Evolutionary conservation across 2,888 invertebrate genomes (phyloP), one percentile per base, ranked within the genome.

Genomic region (Nipponacmea schrenckii): DNA sequence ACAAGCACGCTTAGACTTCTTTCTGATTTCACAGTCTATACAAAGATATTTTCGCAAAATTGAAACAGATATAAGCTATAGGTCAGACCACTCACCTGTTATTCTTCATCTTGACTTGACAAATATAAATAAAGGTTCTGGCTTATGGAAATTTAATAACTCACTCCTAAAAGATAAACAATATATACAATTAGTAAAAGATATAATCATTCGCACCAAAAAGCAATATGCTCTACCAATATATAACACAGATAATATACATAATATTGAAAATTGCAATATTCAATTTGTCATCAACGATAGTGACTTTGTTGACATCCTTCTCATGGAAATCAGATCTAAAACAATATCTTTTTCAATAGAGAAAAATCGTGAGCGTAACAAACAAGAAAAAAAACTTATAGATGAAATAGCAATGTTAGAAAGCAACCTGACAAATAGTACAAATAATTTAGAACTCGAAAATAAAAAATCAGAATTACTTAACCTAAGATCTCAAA

Each of bases 101-200:
- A 20, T 56, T 17, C 15, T 56, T 2, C n/a, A 56, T 7, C 17
- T 67, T 15, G 56, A 56, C 39, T n/a, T 69, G 14, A 64, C 64
- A 44, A 44, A 64, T 8, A 46, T 68, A 56, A 31, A 56, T 20
- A 72, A 62, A 44, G 72, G 68, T 17, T 64, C 24, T 15, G 68
- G 64, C 1, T 24, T 72, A 12, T 72, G 71, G 68, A 72, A 72
- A 64, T 72, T 72, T 62, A 72, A 68, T n/a, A 68, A 50, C 20
- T 72, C 72, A 26, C 26, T 72, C 4, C 39, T 72, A 27, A 14
- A 62, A 69, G 67, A 72, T 46, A 63, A 45, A 27, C 17, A 66
- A 15, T 72, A 69, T 62, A 2, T 69, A 1, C 56, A 69, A 5
- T 56, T 27, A 27, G 62, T 72, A 5, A 69, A 66, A 50, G 7